Base-by-base conservation (phyloP, 2,113 vertebrate genomes). In the Sinocyclocheilus grahami region DNA sequence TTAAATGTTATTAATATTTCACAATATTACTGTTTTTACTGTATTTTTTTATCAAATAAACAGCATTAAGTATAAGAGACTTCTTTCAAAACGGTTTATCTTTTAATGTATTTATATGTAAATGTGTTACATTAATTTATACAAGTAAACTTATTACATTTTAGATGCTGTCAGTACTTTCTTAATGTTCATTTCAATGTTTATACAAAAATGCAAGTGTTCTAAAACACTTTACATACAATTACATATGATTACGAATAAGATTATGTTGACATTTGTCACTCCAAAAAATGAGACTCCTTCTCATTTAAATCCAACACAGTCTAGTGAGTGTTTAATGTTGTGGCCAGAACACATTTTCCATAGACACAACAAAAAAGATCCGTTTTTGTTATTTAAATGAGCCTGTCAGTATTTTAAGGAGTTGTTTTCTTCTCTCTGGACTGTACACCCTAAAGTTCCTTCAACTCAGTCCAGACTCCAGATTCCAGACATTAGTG, bases 401-500 rank as follows among this genome's bases (percentile, higher is more conserved):
- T 63, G 83, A 76, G 83, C 39, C 60, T 63, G 72, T 30, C 62
- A 58, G 22, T 27, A 9, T 76, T 82, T 69, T n/a, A 48, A 87
- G 58, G 77, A 75, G 24, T n/a, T 67, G 37, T 48, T 82, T 82
- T 76, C 18, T 63, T 85, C 42, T 20, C 30, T 53, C 71, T 76
- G 12, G 22, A 69, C 24, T 16, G 60, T 42, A 86, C 85, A 81
- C 12, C 24, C 33, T 48, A 76, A 62, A 48, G 30, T 27, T 75
- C 58, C 85, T 81, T 72, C 53, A 81, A 60, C 27, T 27, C 27
- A 27, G 27, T 27, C 27, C 27, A 27, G 27, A 27, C 27, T 27
- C 27, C 27, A 27, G 27, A 88, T 83, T 88, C 55, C 75, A 88
- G 53, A 82, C 42, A 42, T 63, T 27, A 75, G 85, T 69, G 20